Evolutionary conservation across 2,113 vertebrate species (phyloP), one percentile per base, ranked within the genome.

Genomic region (Apodemus sylvaticus): DNA sequence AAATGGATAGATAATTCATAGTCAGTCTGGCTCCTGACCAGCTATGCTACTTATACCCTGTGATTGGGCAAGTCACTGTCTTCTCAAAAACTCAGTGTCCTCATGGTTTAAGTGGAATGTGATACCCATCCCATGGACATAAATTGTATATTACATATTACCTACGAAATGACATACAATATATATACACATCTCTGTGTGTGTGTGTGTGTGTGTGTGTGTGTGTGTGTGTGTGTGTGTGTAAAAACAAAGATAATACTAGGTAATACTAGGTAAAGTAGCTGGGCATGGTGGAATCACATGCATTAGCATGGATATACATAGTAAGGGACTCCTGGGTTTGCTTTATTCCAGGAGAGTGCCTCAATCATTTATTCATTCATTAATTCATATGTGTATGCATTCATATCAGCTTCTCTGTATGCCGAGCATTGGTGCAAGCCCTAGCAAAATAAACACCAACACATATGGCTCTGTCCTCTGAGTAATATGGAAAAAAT

Each of bases 11-110:
- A 64, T 29, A 64, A 10, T 11, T 10, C 22, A 71, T 1, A 2
- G 10, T 14, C 66, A 71, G 16, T 20, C 71, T 73, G 19, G 19
- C 3, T 22, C 19, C 2, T 14, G 13, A 8, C 48, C 53, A 34
- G 5, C 4, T 39, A 48, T 0, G 0, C 29, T 12, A 0, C 29
- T 36, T 20, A 58, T 17, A 58, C 34, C 1, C 0, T 58, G 13
- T 29, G 26, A 48, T 24, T 45, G 7, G n/a, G 22, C 10, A 7
- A 58, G 31, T 58, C 58, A 36, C 7, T 6, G 2, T n/a, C 55
- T 81, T 85, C 29, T 7, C 13, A 39, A 83, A 45, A 48, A 93
- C 24, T 81, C 55, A 82, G 79, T 82, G 22, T 82, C 36, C 36
- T 82, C 53, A 26, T 39, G 34, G 36, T 14, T 81, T 24, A 45